Conservation (phyloP, 1,140 invertebrate species). For the Eciton burchellii region DNA sequence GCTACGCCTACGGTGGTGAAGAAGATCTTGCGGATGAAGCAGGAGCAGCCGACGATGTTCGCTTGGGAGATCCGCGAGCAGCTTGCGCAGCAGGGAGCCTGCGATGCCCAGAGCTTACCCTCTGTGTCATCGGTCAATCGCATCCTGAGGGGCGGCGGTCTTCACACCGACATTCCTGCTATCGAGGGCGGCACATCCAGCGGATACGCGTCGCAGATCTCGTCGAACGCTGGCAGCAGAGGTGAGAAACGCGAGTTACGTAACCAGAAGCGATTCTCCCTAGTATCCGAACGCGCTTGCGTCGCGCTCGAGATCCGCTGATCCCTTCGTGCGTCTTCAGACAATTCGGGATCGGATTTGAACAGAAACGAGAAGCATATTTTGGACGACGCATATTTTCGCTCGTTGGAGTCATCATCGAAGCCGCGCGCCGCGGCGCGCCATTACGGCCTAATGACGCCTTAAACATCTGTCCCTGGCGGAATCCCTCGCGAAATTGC, state of each 20-base stretch:
- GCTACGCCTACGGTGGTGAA: slow-evolving; percentile 96
- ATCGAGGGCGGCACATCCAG: slow-evolving; percentile 77
- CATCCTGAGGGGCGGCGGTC: slow-evolving; percentile 94
- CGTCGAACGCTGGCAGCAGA: slow-evolving; percentile 74
- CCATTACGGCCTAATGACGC: slow-evolving; percentile 66
- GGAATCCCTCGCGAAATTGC: slow-evolving; percentile 39
- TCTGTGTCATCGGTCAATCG: slow-evolving; percentile 98
- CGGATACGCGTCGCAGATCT: slow-evolving; percentile 70
- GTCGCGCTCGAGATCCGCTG: neutral
- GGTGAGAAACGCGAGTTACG: slow-evolving; percentile 59
- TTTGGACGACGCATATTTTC: neutral
- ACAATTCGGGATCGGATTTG: neutral
- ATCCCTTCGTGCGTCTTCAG: no score
- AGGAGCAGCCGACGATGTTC: slow-evolving; percentile 96
- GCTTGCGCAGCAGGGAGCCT: slow-evolving; percentile 93
- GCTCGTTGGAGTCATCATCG: slow-evolving; percentile 58
- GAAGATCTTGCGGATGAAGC: slow-evolving; percentile 95
- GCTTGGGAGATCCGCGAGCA: slow-evolving; percentile 97
- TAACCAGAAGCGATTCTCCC: neutral
- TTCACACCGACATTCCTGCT: slow-evolving; percentile 81
- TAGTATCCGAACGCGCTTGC: no score
- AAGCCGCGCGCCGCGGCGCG: slow-evolving; percentile 38
- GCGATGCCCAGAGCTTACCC: slow-evolving; percentile 94
- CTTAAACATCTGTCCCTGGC: slow-evolving; percentile 69
- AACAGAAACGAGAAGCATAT: neutral